Evolutionary conservation across 92 coral and sea anemone genomes (phyloP).

Genomic region (Parazoanthus darwini): DNA sequence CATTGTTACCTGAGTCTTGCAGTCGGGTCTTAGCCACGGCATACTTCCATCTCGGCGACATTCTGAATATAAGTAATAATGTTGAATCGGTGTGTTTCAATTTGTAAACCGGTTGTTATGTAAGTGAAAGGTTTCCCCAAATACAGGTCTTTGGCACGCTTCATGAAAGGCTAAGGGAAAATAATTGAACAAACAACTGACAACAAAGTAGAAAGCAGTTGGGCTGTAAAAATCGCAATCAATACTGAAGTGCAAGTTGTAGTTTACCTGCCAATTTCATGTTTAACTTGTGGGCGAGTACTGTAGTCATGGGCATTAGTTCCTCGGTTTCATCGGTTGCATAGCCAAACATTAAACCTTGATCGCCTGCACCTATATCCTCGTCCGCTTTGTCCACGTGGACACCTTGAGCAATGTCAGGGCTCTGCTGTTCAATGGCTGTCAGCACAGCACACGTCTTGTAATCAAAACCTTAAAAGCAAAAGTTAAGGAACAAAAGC

Average conservation of each 20-base stretch:
- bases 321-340: constrained; percentile 71
- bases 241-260: not conserved
- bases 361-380: constrained; percentile 73
- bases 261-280: constrained; percentile 44
- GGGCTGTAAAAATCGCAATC: too few relatives aligned
- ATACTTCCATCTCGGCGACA: constrained; percentile 61
- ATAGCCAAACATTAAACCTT: constrained; percentile 75
- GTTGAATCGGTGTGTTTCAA: not conserved
- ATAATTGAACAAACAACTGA: too few relatives aligned
- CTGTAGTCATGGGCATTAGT: constrained; percentile 63
- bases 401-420: constrained; percentile 69
- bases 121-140: too few relatives aligned
- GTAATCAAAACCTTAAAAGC: constrained; percentile 68
- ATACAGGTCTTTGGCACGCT: too few relatives aligned
- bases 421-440: constrained; percentile 64
- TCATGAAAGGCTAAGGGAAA: too few relatives aligned
- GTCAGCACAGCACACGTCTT: constrained; percentile 72
- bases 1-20: constrained; percentile 73
- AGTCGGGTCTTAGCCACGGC: constrained; percentile 69
- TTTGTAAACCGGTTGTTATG: not conserved
- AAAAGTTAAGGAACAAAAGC: not conserved
- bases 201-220: too few relatives aligned
- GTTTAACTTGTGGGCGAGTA: constrained; percentile 62
- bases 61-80: constrained; percentile 1
- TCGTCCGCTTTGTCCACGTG: constrained; percentile 52